Base-by-base conservation (phyloP, 1,140 invertebrate species). In the Zaprionus vittiger region DNA sequence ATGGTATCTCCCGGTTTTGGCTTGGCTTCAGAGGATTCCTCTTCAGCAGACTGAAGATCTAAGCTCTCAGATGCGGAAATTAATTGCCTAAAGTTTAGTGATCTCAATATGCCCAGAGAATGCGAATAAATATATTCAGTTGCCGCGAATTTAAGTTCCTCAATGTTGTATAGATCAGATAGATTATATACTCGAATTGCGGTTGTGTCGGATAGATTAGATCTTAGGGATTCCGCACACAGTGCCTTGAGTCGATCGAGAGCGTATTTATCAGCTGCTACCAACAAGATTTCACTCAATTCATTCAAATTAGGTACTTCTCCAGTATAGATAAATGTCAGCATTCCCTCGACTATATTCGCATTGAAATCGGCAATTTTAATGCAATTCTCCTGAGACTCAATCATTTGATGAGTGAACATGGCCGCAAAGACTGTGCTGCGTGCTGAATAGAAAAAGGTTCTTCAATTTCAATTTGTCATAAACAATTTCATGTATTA, bases 401-500 rank as follows among this genome's bases (percentile, higher is more conserved):
- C 47, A 3, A 22, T 11, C 47, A 52, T 52, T 12, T 12, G 4
- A 24, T 52, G 47, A 20, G 20, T 52, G 6, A 52, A 52, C 47
- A 52, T 52, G 47, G 47, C 47, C 20, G 47, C 47, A 52, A 52
- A 52, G 11, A 52, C 47, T 11, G 17, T 24, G 47, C 20, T 52
- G 11, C 47, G 47, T 20, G 47, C 47, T 52, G n/a, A 52, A 52
- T 22, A 24, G 4, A 12, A 14, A 22, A 22, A 14, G 3, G 2
- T 52, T 1, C 5, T 49, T 22, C 22, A 20, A 4, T 17, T 15
- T 49, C 0, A 22, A n/a, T 17, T 22, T 49, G 9, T 24, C 0
- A 11, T 52, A 52, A 22, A 5, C 6, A 49, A 17, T 47, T 47
- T n/a, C 20, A 52, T 24, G 12, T 5, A 24, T 52, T 24, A 52